Percentiles rank a stretch among this genome's conserved stretches.
Evolutionary conservation across 2,113 vertebrate genomes (phyloP).

Genomic region (Pygoscelis adeliae): DNA sequence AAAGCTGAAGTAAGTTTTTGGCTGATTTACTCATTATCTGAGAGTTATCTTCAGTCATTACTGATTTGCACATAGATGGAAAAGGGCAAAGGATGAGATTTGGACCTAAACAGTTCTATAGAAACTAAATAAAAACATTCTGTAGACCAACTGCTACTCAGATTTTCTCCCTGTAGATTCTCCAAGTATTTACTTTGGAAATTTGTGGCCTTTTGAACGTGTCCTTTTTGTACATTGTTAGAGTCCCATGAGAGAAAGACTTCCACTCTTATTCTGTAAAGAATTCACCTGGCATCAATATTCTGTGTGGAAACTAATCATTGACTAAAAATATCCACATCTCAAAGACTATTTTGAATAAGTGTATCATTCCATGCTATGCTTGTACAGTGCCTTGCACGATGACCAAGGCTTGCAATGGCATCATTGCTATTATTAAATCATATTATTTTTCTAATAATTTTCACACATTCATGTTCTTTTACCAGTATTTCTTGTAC

Average conservation of each 20-base stretch:
- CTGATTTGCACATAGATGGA: accelerated
- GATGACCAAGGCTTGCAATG: not conserved
- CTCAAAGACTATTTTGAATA: not conserved
- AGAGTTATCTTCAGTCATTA: not conserved
- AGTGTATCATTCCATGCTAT: accelerated
- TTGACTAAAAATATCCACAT: not conserved
- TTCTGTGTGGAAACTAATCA: not conserved
- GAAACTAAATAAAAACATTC: not conserved
- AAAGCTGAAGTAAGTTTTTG: not conserved
- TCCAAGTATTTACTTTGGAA: not conserved
- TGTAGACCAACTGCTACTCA: not conserved
- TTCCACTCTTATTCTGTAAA: not conserved
- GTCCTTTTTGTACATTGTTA: not conserved
- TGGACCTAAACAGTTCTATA: not conserved
- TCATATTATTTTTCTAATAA: not conserved
- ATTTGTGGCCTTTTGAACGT: not conserved
- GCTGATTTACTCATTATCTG: not conserved
- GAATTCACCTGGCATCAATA: not conserved
- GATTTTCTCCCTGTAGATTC: not conserved
- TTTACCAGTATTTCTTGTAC: not conserved
- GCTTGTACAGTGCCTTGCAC: accelerated
- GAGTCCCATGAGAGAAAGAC: not conserved
- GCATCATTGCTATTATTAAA: not conserved
- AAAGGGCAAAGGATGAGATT: not conserved
- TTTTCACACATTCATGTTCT: not conserved